A percentile compares a stretch with the other conserved stretches of the same genome.
Conservation (phyloP, 2,888 invertebrate species). For the Drosophila helvetica region DNA sequence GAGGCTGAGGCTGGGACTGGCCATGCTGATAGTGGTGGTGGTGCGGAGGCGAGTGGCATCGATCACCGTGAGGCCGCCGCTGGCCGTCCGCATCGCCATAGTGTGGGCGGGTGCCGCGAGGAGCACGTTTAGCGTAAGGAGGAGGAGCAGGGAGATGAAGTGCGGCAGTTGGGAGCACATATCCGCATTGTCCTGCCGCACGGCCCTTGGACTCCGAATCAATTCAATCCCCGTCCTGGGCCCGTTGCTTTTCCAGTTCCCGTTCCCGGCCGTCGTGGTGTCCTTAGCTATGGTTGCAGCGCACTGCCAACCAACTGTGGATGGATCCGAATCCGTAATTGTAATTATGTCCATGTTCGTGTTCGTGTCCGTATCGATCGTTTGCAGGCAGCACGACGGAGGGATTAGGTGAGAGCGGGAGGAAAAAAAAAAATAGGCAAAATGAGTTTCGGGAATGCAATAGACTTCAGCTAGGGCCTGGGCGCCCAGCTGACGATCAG, state of each 20-base stretch:
- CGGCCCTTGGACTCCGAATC: neutral
- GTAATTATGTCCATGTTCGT: slow-evolving; percentile 1
- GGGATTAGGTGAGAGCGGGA: neutral
- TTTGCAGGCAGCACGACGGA: neutral
- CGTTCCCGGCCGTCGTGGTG: slow-evolving; percentile 70
- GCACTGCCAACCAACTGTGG: slow-evolving; percentile 75
- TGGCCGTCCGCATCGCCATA: slow-evolving; percentile 42
- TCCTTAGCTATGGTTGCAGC: slow-evolving; percentile 74
- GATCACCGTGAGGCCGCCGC: slow-evolving; percentile 64
- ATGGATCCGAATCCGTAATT: slow-evolving; percentile 8
- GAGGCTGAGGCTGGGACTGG: slow-evolving; percentile 27
- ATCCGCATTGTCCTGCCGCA: slow-evolving; percentile 65
- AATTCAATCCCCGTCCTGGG: slow-evolving; percentile 9
- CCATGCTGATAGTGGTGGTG: slow-evolving; percentile 32
- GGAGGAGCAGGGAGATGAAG: slow-evolving; percentile 57
- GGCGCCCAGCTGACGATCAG: slow-evolving; percentile 1
- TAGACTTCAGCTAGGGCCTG: slow-evolving; percentile 8
- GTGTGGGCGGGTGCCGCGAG: slow-evolving; percentile 27
- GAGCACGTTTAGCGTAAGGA: slow-evolving; percentile 46
- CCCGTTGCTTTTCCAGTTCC: slow-evolving; percentile 25
- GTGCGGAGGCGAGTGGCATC: slow-evolving; percentile 38
- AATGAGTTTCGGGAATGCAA: slow-evolving; percentile 28
- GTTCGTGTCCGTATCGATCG: neutral
- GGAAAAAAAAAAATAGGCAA: slow-evolving; percentile 15
- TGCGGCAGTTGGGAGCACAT: slow-evolving; percentile 60